Evolutionary conservation across 2,888 invertebrate species (phyloP).

Genomic region (Cyclophora punctaria): DNA sequence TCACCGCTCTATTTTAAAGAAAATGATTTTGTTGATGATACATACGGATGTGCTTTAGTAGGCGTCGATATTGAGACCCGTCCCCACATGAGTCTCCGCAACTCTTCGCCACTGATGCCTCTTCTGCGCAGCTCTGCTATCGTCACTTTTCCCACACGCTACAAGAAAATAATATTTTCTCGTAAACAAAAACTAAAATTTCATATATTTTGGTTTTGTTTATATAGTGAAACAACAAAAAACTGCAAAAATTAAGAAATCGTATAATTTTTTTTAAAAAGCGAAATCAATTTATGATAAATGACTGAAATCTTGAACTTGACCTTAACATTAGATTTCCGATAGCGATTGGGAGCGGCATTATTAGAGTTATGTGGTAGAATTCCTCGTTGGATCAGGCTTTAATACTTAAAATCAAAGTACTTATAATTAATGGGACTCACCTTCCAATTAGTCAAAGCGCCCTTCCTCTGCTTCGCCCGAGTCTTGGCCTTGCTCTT

Average conservation of each 20-base stretch:
- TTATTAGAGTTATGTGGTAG: too few relatives aligned
- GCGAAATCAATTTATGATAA: too few relatives aligned
- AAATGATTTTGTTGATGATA: slow-evolving; percentile 1
- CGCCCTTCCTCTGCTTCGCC: slow-evolving; percentile 96
- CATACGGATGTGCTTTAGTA: slow-evolving; percentile 74
- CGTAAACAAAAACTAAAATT: background rate
- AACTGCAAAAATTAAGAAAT: too few relatives aligned
- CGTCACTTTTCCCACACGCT: slow-evolving; percentile 92
- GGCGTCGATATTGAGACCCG: slow-evolving; percentile 91
- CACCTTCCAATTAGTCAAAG: slow-evolving; percentile 98
- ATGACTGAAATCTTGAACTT: too few relatives aligned
- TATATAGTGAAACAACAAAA: too few relatives aligned
- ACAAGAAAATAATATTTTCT: slow-evolving; percentile 19
- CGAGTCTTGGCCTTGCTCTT: slow-evolving; percentile 97
- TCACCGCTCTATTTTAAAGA: too few relatives aligned
- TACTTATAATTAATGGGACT: background rate
- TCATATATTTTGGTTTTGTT: too few relatives aligned
- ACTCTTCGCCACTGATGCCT: slow-evolving; percentile 89
- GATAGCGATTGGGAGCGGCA: too few relatives aligned
- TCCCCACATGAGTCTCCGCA: slow-evolving; percentile 93
- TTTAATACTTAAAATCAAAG: too few relatives aligned
- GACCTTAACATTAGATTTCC: too few relatives aligned
- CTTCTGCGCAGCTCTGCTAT: slow-evolving; percentile 87
- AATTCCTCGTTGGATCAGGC: too few relatives aligned
- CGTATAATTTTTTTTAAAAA: too few relatives aligned